Evolutionary conservation across 1,140 invertebrate genomes (phyloP), one percentile per base, ranked within the genome.

Genomic region (Euglossa dilemma): DNA sequence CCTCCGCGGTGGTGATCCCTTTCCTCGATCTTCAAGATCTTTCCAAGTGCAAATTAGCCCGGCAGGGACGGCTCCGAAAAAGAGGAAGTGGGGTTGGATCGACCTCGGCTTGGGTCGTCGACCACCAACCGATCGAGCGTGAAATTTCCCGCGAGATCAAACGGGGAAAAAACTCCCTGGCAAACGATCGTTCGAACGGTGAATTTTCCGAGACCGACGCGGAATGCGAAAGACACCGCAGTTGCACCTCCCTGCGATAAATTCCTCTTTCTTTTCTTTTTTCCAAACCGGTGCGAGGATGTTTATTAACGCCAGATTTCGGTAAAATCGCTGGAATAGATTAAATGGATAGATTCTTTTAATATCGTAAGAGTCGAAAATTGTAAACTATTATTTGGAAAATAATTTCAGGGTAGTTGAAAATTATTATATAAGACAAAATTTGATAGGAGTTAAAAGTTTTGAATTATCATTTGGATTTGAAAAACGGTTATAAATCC

Each of bases 21-120:
- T 52, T 12, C 7, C 28, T 9, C 14, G 23, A 73, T 43, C 74
- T 64, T 18, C 6, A 8, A 6, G 50, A 77, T 63, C 73, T 50
- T 63, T 75, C 73, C n/a, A 75, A 52, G 47, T 54, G 74, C 59
- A 77, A 77, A 77, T 77, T 66, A 66, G 74, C 4, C 20, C 25
- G 28, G 20, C 28, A 36, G 12, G 16, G 73, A 47, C 6, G 20
- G 8, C 14, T 11, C 1, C 54, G 14, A 36, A 52, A 52, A 56
- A 72, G 20, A 36, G n/a, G 25, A 61, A n/a, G n/a, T 2, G 12
- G 2, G n/a, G n/a, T n/a, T n/a, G 1, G 0, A 8, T 16, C 18
- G 8, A 8, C 0, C 4, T 9, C 8, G 12, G 23, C 9, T n/a
- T 8, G 52, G 16, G 16, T 73, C 69, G 36, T 23, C 18, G 23